A percentile compares a stretch with the other conserved stretches of the same genome.
Evolutionary conservation across 1,140 invertebrate species (phyloP).

Genomic region (Diorhabda elongata): DNA sequence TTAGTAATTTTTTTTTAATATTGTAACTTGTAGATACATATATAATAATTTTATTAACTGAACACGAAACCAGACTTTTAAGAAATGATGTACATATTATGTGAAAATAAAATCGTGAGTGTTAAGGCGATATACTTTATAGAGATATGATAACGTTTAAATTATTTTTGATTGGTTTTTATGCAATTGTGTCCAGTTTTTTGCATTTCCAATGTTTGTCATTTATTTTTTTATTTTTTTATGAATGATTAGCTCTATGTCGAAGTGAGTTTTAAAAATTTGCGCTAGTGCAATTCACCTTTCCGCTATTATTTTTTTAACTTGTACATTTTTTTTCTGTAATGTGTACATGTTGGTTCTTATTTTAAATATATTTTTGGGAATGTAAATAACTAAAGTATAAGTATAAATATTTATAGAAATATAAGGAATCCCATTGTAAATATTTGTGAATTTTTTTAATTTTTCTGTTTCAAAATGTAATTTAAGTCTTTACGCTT

Average conservation of each 20-base stretch:
- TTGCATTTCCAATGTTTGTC: constrained; percentile 37
- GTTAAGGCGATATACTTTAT: constrained; percentile 11
- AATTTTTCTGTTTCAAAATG: constrained; percentile 40
- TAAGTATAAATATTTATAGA: constrained; percentile 32
- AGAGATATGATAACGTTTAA: constrained; percentile 16
- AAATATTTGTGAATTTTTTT: constrained; percentile 45
- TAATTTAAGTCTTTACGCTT: constrained; percentile 40
- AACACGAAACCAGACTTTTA: constrained; percentile 3
- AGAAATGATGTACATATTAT: constrained; percentile 20
- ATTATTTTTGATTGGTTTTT: constrained; percentile 13
- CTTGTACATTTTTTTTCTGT: constrained; percentile 23
- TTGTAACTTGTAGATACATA: constrained; percentile 18
- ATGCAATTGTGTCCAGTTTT: constrained; percentile 26
- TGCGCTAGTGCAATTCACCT: constrained; percentile 21
- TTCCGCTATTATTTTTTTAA: constrained; percentile 5
- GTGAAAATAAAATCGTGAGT: constrained; percentile 15
- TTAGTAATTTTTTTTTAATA: constrained; percentile 10
- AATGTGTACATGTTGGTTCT: constrained; percentile 24
- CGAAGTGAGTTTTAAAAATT: constrained; percentile 21
- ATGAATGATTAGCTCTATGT: constrained; percentile 10
- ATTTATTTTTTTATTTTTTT: constrained; percentile 26
- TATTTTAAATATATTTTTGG: constrained; percentile 29
- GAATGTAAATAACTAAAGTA: constrained; percentile 37
- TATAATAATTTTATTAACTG: constrained; percentile 13
- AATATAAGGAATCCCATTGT: constrained; percentile 34